These are phyloP conservation scores for Papilio dardanus DNA, from an alignment of 1,140 invertebrate species.

Conservation along the genomic window DNA sequence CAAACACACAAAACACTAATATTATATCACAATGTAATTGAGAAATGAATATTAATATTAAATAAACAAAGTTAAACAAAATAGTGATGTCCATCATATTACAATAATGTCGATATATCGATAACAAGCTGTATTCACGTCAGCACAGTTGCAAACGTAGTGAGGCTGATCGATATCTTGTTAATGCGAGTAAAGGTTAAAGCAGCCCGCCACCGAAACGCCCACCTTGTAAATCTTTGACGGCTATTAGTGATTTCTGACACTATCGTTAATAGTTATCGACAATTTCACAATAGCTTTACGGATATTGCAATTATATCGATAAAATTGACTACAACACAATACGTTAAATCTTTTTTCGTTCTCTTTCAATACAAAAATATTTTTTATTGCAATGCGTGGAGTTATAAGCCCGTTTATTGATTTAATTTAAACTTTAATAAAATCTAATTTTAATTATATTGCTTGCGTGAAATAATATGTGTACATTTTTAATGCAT, in stretches of 20 bases:
- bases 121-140: slow-evolving; percentile 33
- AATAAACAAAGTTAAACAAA: background rate
- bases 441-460: no score
- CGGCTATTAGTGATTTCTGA: slow-evolving; percentile 42
- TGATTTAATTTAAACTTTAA: no score
- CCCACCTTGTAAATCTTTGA: slow-evolving; percentile 56
- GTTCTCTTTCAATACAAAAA: no score
- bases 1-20: background rate
- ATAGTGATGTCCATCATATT: background rate
- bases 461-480: no score
- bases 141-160: slow-evolving; percentile 40
- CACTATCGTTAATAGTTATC: slow-evolving; percentile 37
- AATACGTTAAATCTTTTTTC: background rate
- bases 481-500: no score
- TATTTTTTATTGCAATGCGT: no score
- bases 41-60: background rate
- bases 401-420: no score
- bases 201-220: slow-evolving; percentile 43
- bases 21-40: background rate
- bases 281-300: background rate
- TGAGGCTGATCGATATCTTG: slow-evolving; percentile 53
- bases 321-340: background rate
- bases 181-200: slow-evolving; percentile 55
- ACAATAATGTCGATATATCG: background rate
- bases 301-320: background rate